A percentile compares a stretch with the other conserved stretches of the same genome.
Conservation (phyloP, 2,113 vertebrate species). For the Alces alces region DNA sequence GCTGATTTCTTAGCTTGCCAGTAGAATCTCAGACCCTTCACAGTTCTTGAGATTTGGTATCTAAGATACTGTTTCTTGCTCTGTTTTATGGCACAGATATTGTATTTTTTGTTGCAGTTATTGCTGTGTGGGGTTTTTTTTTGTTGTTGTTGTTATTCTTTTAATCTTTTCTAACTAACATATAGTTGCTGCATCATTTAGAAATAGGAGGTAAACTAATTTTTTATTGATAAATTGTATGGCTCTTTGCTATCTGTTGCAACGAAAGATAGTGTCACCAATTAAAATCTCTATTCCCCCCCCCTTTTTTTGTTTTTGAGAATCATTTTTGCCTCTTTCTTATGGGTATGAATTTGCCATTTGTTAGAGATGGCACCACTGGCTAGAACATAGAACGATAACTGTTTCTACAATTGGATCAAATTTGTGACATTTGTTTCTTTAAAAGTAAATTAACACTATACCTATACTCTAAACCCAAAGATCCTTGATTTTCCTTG, state of each 20-base stretch:
- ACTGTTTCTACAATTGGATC: background rate
- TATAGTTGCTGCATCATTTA: background rate
- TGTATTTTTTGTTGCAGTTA: background rate
- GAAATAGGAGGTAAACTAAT: background rate
- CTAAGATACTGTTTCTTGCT: background rate
- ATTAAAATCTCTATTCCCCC: background rate
- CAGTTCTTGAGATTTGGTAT: background rate
- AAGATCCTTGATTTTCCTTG: background rate
- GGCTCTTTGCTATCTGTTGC: background rate
- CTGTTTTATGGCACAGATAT: background rate
- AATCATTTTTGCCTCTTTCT: background rate
- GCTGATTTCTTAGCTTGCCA: background rate
- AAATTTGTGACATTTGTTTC: background rate
- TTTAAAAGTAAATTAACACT: conserved; percentile 15
- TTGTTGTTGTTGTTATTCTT: background rate
- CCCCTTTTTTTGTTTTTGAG: background rate
- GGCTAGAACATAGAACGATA: background rate
- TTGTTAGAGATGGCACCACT: background rate
- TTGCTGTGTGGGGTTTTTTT: background rate
- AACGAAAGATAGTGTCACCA: background rate
- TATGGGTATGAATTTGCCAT: background rate
- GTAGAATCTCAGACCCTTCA: background rate
- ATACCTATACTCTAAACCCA: background rate
- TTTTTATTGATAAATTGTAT: background rate
- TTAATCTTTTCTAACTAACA: background rate